Conservation (phyloP, 2,797 vertebrate species). For the Zenarchopterus dispar region DNA sequence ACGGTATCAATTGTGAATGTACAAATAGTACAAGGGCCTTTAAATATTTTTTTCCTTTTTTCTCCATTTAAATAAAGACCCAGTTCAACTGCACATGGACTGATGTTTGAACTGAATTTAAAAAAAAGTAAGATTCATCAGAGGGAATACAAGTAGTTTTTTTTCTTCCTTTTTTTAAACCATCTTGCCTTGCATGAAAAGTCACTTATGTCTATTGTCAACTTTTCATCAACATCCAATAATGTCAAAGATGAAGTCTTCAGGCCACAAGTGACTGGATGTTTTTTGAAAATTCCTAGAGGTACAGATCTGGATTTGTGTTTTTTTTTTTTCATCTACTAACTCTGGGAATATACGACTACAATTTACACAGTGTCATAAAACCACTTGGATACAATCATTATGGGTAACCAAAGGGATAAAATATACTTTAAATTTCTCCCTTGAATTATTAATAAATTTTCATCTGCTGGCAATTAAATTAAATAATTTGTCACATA, state of each 20-base stretch:
- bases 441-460: slow-evolving; percentile 17
- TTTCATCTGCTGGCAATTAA: slow-evolving; percentile 51
- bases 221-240: slow-evolving; percentile 52
- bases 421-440: slow-evolving; percentile 23
- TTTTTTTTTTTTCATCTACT: background rate
- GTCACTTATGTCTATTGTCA: slow-evolving; percentile 36
- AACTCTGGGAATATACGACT: slow-evolving; percentile 24
- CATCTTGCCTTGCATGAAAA: slow-evolving; percentile 22
- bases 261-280: slow-evolving; percentile 59
- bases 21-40: slow-evolving; percentile 20
- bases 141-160: slow-evolving; percentile 10
- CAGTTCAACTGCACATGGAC: slow-evolving; percentile 14
- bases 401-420: slow-evolving; percentile 30
- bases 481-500: slow-evolving; percentile 75
- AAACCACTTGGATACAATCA: slow-evolving; percentile 50
- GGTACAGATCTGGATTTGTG: background rate
- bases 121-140: slow-evolving; percentile 29
- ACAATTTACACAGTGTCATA: slow-evolving; percentile 4
- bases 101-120: background rate
- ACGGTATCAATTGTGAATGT: slow-evolving; percentile 25
- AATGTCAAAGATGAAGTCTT: slow-evolving; percentile 48
- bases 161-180: background rate
- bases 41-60: background rate
- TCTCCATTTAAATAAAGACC: background rate
- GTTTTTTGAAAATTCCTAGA: slow-evolving; percentile 1